Evolutionary conservation across 2,888 invertebrate genomes (phyloP).

Genomic region (Gymnoscelis rufifasciata): DNA sequence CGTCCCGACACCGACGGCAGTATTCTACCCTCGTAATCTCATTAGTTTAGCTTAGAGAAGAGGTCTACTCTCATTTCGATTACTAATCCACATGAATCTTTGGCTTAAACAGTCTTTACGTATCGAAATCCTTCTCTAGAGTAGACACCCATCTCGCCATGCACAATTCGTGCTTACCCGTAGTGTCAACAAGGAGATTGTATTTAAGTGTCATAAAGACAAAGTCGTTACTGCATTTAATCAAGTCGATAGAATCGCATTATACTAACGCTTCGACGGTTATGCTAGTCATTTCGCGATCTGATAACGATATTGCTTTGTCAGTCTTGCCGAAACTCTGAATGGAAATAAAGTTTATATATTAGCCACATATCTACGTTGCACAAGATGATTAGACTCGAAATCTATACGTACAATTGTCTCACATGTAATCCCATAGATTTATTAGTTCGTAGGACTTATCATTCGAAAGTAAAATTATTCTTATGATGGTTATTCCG

Average conservation of each 20-base stretch:
- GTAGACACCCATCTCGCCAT: too few species aligned
- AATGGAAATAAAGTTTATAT: slow-evolving; percentile 24
- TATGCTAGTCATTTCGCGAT: slow-evolving; percentile 47
- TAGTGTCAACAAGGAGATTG: slow-evolving; percentile 5
- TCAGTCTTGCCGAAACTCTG: slow-evolving; percentile 6
- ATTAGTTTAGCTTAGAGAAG: slow-evolving; percentile 40
- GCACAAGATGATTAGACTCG: slow-evolving; percentile 25
- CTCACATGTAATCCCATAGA: slow-evolving; percentile 36
- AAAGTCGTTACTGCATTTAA: slow-evolving; percentile 47
- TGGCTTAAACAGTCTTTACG: too few species aligned
- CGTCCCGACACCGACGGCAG: slow-evolving; percentile 29
- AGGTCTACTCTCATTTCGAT: too few species aligned
- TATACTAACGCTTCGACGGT: slow-evolving; percentile 43
- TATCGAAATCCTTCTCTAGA: too few species aligned
- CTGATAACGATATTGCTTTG: slow-evolving; percentile 18
- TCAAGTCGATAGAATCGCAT: slow-evolving; percentile 41
- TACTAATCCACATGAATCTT: too few species aligned
- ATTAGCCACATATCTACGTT: slow-evolving; percentile 46
- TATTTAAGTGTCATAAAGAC: slow-evolving; percentile 27
- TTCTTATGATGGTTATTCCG: slow-evolving; percentile 65
- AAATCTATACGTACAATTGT: slow-evolving; percentile 39
- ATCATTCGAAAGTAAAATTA: slow-evolving; percentile 39
- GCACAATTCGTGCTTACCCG: not conserved
- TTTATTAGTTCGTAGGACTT: slow-evolving; percentile 43
- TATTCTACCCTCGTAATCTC: slow-evolving; percentile 44